Conservation (phyloP, 2,113 vertebrate genomes). For the Gorsachius goisagi region DNA sequence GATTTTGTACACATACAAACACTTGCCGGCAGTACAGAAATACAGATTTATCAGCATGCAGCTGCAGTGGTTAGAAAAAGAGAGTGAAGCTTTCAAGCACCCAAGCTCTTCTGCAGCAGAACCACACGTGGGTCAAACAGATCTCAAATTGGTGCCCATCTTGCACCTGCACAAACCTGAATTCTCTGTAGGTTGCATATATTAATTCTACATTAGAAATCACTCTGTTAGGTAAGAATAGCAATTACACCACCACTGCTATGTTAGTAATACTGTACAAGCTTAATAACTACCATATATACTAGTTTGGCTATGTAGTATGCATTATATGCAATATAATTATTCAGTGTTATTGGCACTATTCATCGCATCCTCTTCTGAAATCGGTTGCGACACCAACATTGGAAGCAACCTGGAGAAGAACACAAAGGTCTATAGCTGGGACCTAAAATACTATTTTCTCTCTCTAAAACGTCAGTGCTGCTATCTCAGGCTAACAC, state of each 20-base stretch:
- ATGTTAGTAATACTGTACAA: neutral
- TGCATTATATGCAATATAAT: neutral
- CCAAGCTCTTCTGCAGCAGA: neutral
- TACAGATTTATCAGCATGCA: constrained; percentile 10
- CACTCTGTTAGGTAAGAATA: neutral
- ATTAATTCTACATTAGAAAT: neutral
- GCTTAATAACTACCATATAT: neutral
- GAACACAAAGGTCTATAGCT: neutral
- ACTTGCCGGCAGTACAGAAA: neutral
- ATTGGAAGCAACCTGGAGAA: neutral
- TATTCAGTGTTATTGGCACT: neutral
- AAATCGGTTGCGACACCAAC: neutral
- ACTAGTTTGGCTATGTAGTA: neutral
- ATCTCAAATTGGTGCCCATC: neutral
- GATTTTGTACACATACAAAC: neutral
- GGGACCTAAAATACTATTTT: neutral
- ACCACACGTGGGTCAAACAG: neutral
- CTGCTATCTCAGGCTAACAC: neutral
- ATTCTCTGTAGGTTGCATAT: neutral
- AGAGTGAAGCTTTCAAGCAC: constrained; percentile 4
- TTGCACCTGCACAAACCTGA: neutral
- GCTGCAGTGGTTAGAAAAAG: neutral
- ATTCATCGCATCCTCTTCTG: neutral
- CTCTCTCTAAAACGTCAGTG: neutral
- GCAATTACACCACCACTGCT: neutral